These are phyloP conservation scores for Eucera pruinosa DNA, from an alignment of 2,888 invertebrate species.

Conservation along the genomic window DNA sequence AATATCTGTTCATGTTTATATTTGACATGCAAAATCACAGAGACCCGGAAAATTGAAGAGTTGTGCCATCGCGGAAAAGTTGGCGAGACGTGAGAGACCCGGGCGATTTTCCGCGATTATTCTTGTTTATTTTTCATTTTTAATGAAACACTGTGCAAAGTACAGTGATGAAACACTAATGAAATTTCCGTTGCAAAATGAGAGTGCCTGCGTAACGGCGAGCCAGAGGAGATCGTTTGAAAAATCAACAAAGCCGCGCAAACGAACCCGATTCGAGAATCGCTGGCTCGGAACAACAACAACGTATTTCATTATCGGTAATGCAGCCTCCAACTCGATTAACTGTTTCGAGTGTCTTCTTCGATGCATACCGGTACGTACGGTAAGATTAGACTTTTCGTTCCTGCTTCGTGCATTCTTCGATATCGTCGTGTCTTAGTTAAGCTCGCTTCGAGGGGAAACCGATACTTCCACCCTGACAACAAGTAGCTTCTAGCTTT, in stretches of 20 bases:
- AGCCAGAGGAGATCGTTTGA: no score
- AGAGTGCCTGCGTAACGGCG: neutral
- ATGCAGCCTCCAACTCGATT: constrained; percentile 15
- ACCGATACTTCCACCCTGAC: constrained; percentile 55
- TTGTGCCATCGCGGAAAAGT: neutral
- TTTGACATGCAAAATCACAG: no score
- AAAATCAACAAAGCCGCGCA: constrained; percentile 13
- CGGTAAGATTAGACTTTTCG: constrained; percentile 52
- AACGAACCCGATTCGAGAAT: constrained; percentile 5
- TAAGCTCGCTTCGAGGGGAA: constrained; percentile 39
- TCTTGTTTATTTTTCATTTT: constrained; percentile 12
- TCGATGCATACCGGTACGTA: neutral
- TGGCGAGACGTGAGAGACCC: neutral
- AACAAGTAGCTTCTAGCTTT: constrained; percentile 54
- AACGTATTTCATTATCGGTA: constrained; percentile 1
- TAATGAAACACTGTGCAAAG: constrained; percentile 1
- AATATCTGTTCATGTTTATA: no score
- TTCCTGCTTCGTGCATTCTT: constrained; percentile 32
- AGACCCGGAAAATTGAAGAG: neutral
- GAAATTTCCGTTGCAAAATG: constrained; percentile 10
- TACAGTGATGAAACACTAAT: constrained; percentile 8
- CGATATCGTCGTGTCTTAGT: constrained; percentile 9
- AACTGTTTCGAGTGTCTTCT: constrained; percentile 8
- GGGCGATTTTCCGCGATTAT: neutral
- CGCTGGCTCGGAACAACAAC: neutral